Evolutionary conservation across 2,113 vertebrate genomes (phyloP).

Genomic region (Carettochelys insculpta): DNA sequence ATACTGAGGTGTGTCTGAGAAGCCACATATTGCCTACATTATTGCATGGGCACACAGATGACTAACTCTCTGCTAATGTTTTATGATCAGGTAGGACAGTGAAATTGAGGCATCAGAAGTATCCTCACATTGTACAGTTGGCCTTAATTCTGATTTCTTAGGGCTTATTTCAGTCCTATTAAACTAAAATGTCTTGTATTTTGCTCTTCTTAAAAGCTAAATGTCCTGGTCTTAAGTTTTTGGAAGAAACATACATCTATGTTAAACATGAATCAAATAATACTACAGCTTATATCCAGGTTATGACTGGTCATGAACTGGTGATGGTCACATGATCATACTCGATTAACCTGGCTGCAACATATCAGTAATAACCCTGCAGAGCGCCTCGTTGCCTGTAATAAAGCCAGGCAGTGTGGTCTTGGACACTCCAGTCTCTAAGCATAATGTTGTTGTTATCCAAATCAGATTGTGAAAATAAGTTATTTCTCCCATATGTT

Average conservation of each 20-base stretch:
- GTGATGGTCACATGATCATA: background rate
- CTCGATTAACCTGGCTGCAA: background rate
- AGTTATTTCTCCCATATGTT: conserved; percentile 28
- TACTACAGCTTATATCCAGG: conserved; percentile 4
- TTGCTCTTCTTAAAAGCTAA: background rate
- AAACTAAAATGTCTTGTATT: background rate
- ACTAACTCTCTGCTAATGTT: background rate
- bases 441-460: background rate
- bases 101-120: background rate
- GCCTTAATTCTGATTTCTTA: conserved; percentile 13
- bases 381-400: background rate
- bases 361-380: background rate
- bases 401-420: background rate
- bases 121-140: background rate
- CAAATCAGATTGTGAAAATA: background rate
- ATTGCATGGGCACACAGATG: background rate
- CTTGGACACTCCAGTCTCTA: background rate
- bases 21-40: background rate
- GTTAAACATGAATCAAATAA: background rate
- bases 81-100: background rate
- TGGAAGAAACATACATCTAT: background rate
- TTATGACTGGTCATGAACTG: background rate
- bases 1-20: background rate
- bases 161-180: background rate
- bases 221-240: background rate